phyloP scores from a whole-genome alignment of 2,888 invertebrate species.

The Malthinus flaveolus region DNA sequence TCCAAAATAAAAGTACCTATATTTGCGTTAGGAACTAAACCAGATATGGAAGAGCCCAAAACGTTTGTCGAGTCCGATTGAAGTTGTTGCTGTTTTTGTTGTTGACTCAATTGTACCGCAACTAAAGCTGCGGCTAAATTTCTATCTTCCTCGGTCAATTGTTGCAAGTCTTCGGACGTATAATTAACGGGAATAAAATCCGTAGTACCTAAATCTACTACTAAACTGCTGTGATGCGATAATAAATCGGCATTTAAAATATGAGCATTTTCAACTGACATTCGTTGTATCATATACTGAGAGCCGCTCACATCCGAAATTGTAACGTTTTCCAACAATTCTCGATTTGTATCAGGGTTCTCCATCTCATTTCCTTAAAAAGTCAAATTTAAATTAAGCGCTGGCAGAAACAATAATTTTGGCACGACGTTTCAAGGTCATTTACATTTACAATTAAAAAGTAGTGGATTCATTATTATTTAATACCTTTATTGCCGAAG shows the following conservation, averaged over 20 bases:
- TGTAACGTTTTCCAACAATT: slow-evolving; percentile 45
- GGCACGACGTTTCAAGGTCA: slow-evolving; percentile 54
- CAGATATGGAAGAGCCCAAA: slow-evolving; percentile 38
- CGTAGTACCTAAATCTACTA: slow-evolving; percentile 51
- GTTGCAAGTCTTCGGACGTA: slow-evolving; percentile 53
- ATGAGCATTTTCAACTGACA: slow-evolving; percentile 50
- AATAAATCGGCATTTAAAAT: slow-evolving; percentile 50
- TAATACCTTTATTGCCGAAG: neutral
- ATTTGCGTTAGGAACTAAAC: slow-evolving; percentile 32
- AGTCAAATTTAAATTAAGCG: slow-evolving; percentile 42
- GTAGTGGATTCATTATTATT: neutral
- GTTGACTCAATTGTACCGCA: slow-evolving; percentile 64
- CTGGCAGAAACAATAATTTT: slow-evolving; percentile 40
- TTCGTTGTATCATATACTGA: slow-evolving; percentile 52
- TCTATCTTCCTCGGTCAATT: slow-evolving; percentile 62
- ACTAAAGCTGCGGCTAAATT: slow-evolving; percentile 65
- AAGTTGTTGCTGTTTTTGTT: slow-evolving; percentile 61
- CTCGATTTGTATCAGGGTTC: slow-evolving; percentile 34
- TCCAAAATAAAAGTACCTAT: slow-evolving; percentile 14
- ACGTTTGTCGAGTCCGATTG: slow-evolving; percentile 44
- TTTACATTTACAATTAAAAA: slow-evolving; percentile 21
- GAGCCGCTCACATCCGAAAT: slow-evolving; percentile 46
- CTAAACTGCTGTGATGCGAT: slow-evolving; percentile 51
- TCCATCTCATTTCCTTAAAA: slow-evolving; percentile 39
- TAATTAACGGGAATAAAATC: slow-evolving; percentile 54